phyloP scores from a whole-genome alignment of 2,888 invertebrate species.

The Anorthoa munda region DNA sequence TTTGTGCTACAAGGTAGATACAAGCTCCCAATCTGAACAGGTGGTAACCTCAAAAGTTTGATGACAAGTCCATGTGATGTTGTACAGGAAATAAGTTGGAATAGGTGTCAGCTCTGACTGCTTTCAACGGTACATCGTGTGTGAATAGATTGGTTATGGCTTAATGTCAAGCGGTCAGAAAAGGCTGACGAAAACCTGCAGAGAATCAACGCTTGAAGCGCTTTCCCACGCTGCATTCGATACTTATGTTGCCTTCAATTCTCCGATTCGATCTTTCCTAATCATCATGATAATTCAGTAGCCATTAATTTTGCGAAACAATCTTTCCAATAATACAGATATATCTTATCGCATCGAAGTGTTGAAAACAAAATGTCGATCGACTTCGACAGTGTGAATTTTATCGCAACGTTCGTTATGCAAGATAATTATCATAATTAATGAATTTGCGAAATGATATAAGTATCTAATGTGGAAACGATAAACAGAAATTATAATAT shows the following conservation, averaged over 20 bases:
- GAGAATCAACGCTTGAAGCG: constrained; percentile 11
- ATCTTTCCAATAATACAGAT: constrained; percentile 23
- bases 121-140: constrained; percentile 38
- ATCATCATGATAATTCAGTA: constrained; percentile 32
- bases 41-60: constrained; percentile 65
- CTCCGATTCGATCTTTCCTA: constrained; percentile 15
- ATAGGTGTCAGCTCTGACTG: constrained; percentile 35
- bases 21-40: constrained; percentile 68
- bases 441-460: constrained; percentile 45
- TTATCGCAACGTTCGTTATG: constrained; percentile 43
- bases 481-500: constrained; percentile 40
- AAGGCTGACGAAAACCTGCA: constrained; percentile 21
- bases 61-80: constrained; percentile 57
- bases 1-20: constrained; percentile 69
- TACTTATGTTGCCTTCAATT: constrained; percentile 15
- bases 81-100: constrained; percentile 55
- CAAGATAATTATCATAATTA: constrained; percentile 58
- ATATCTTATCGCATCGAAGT: constrained; percentile 38
- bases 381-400: constrained; percentile 14
- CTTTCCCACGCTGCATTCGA: constrained; percentile 33
- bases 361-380: constrained; percentile 43
- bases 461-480: constrained; percentile 40
- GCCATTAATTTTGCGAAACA: constrained; percentile 41
- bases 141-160: constrained; percentile 31
- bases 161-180: constrained; percentile 26